These are phyloP conservation scores for Zootermopsis nevadensis DNA, from an alignment of 2,888 invertebrate species.

Conservation along the genomic window DNA sequence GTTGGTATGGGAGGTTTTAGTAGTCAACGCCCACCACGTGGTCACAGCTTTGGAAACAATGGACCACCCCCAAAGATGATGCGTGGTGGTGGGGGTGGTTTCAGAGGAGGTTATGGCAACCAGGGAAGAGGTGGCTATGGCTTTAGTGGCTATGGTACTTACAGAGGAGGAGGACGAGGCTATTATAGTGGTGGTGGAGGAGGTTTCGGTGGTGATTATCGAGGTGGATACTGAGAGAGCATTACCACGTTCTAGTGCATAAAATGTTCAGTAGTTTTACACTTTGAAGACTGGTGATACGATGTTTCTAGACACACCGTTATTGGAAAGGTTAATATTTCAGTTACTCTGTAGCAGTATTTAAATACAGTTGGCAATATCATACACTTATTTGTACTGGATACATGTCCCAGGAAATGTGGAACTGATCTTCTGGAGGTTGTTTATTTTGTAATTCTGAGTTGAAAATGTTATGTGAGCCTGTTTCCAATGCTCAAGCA, in stretches of 20 bases:
- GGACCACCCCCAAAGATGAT: slow-evolving; percentile 63
- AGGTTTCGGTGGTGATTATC: slow-evolving; percentile 32
- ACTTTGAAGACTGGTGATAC: neutral
- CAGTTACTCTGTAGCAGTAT: neutral
- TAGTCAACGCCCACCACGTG: slow-evolving; percentile 60
- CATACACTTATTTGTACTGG: neutral
- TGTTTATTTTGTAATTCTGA: too few species aligned
- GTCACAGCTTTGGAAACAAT: slow-evolving; percentile 57
- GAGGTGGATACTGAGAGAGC: slow-evolving; percentile 32
- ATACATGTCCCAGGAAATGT: too few species aligned
- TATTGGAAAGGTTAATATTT: neutral
- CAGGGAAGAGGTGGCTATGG: slow-evolving; percentile 51
- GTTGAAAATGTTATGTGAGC: too few species aligned
- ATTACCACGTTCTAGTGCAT: neutral
- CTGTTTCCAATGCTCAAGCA: too few species aligned
- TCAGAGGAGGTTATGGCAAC: slow-evolving; percentile 51
- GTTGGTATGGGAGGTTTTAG: slow-evolving; percentile 60
- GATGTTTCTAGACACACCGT: neutral
- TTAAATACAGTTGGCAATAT: neutral
- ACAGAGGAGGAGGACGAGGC: slow-evolving; percentile 53
- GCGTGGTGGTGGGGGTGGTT: slow-evolving; percentile 60
- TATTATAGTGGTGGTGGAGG: slow-evolving; percentile 49
- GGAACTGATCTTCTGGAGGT: too few species aligned
- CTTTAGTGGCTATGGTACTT: slow-evolving; percentile 57
- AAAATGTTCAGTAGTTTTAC: neutral